Evolutionary conservation across 2,797 vertebrate genomes (phyloP).

Genomic region (Synaphobranchus kaupii): DNA sequence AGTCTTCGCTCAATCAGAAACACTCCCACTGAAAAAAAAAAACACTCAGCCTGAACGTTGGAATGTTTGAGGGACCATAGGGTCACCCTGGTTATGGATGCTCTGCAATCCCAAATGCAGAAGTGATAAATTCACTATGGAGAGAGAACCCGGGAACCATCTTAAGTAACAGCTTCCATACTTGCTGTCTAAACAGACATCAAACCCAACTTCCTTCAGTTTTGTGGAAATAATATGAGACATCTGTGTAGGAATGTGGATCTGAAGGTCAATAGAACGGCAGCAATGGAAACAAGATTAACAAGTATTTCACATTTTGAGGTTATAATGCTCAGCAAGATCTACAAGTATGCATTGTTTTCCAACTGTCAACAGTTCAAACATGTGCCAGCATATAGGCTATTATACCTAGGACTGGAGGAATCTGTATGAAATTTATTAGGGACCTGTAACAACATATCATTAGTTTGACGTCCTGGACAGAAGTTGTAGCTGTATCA

Average conservation of each 20-base stretch:
- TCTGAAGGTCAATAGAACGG: neutral
- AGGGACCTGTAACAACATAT: neutral
- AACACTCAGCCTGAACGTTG: neutral
- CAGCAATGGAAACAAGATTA: neutral
- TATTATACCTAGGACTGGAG: neutral
- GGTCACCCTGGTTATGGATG: neutral
- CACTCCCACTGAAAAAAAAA: neutral
- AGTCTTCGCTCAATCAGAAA: neutral
- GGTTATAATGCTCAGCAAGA: neutral
- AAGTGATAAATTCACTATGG: neutral
- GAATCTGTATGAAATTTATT: neutral
- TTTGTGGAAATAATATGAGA: slow-evolving; percentile 6
- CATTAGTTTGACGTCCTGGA: neutral
- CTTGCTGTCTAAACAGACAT: neutral
- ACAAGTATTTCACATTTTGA: neutral
- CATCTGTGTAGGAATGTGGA: neutral
- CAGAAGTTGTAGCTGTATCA: neutral
- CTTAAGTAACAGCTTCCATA: neutral
- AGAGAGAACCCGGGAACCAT: neutral
- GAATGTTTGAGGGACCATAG: neutral
- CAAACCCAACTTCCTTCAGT: neutral
- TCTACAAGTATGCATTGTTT: neutral
- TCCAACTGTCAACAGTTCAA: neutral
- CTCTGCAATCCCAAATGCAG: neutral
- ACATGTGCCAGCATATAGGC: neutral